Evolutionary conservation across 2,888 invertebrate species (phyloP), one percentile per base, ranked within the genome.

Genomic region (Sesamia inferens): DNA sequence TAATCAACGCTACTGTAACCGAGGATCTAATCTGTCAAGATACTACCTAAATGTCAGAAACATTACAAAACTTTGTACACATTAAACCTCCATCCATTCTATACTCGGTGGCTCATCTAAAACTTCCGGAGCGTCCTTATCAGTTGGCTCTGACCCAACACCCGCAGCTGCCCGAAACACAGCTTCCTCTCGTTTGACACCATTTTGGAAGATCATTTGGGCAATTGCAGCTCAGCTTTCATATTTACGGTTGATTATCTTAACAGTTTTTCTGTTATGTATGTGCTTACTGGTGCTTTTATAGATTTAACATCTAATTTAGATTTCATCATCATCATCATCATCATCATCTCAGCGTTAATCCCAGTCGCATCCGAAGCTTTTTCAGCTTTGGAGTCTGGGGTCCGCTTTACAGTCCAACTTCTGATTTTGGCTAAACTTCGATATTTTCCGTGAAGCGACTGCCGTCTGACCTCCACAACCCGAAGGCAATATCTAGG

Each of bases 101-200:
- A 31, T 64, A 24, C 66, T 81, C 83, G 31, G 59, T 68, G 80
- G 31, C 57, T 22, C 71, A 78, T 54, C 73, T 66, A 68, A 63
- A 81, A 78, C 70, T 83, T 83, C 82, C 84, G 78, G 74, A 19
- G 54, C 70, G 47, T 58, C 47, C 76, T 72, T 85, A 85, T 83
- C 85, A 59, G 73, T 80, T 76, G 73, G 76, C 74, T n/a, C 39
- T 55, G 76, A 62, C 76, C 84, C 84, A 83, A 81, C 63, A 54
- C 85, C 80, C 84, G 80, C 83, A 85, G 85, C 76, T 74, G 82
- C 74, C 72, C 58, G 39, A 71, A 79, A 75, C 74, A 76, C 68
- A 47, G 58, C 73, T 74, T 79, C 83, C 81, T 80, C 68, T 67
- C 51, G 5, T 68, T 74, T 57, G 79, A 79, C 74, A 71, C 83